Percentiles rank a stretch among this genome's conserved stretches.
Evolutionary conservation across 2,888 invertebrate species (phyloP).

Genomic region (Amphipoea oculea): DNA sequence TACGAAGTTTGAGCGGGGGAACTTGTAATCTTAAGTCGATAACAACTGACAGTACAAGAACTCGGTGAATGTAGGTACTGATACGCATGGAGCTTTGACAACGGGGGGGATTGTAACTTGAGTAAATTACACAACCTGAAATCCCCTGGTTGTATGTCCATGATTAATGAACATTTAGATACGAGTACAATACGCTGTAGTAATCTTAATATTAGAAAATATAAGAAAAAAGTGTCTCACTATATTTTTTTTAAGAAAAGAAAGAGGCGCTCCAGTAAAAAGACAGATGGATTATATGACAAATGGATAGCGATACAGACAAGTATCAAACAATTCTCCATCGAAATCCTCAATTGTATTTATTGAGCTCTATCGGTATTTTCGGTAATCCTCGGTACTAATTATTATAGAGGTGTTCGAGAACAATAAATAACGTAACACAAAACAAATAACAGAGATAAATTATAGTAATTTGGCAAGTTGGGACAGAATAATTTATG

Average conservation of each 20-base stretch:
- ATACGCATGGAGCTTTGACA: conserved; percentile 39
- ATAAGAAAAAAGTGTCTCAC: neutral
- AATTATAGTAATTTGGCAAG: conserved; percentile 21
- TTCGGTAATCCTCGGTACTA: conserved; percentile 32
- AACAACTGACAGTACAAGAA: conserved; percentile 49
- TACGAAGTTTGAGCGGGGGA: conserved; percentile 42
- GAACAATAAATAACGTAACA: conserved; percentile 39
- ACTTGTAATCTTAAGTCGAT: conserved; percentile 59
- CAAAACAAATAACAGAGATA: conserved; percentile 38
- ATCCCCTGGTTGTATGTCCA: conserved; percentile 14
- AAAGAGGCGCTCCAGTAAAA: neutral
- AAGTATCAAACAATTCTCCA: conserved; percentile 7
- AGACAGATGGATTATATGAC: neutral
- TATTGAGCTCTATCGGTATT: conserved; percentile 11
- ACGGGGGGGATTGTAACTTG: conserved; percentile 30
- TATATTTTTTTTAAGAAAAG: neutral
- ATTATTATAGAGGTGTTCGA: conserved; percentile 20
- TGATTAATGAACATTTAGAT: conserved; percentile 12
- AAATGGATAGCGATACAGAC: neutral
- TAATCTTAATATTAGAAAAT: neutral
- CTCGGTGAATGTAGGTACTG: conserved; percentile 24
- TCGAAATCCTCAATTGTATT: conserved; percentile 19
- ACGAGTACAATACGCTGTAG: too few species aligned
- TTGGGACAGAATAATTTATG: conserved; percentile 14
- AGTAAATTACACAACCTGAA: conserved; percentile 14